Evolutionary conservation across 2,888 invertebrate species (phyloP), one percentile per base, ranked within the genome.

Genomic region (Bimastos eiseni): DNA sequence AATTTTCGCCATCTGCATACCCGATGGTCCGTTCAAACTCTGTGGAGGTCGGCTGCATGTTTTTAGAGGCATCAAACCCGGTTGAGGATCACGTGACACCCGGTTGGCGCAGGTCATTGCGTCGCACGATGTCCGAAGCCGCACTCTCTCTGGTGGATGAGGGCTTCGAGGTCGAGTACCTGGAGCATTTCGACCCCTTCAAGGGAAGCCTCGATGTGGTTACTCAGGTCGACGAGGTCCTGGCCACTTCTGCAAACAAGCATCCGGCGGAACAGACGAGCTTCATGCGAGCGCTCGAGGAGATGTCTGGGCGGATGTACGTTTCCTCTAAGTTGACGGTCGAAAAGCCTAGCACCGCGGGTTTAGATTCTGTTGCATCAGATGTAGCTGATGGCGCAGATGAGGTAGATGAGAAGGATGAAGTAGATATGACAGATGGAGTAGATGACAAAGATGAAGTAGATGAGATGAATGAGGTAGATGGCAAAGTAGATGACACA

Each of bases 171-270:
- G 11, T 88, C 1, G 88, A n/a, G 38, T 88, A 88, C 21, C 88
- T 88, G 24, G 34, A 24, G 36, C 38, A 30, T 24, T 21, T 88
- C 30, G 88, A 88, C n/a, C 88, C 88, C 1, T 38, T 88, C 37
- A 88, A 33, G 88, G 88, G 88, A 88, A 34, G 11, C 88, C 33
- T 88, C 8, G 88, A 88, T 33, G 30, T 88, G 30, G 88, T 88
- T 6, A 34, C 88, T 13, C 8, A 33, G 13, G 88, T 88, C n/a
- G 34, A 34, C 8, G 88, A 88, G 38, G 30, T 88, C 1, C 38
- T 88, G 11, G 88, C 88, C 24, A 88, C 88, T 6, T 37, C 88
- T 30, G 88, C 38, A 15, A 88, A 38, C 38, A 88, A 88, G 30
- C 37, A 88, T 30, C 88, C 88, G 8, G 88, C 88, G 24, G 88